Evolutionary conservation across 2,888 invertebrate species (phyloP), one percentile per base, ranked within the genome.

Genomic region (Philonicus albiceps): DNA sequence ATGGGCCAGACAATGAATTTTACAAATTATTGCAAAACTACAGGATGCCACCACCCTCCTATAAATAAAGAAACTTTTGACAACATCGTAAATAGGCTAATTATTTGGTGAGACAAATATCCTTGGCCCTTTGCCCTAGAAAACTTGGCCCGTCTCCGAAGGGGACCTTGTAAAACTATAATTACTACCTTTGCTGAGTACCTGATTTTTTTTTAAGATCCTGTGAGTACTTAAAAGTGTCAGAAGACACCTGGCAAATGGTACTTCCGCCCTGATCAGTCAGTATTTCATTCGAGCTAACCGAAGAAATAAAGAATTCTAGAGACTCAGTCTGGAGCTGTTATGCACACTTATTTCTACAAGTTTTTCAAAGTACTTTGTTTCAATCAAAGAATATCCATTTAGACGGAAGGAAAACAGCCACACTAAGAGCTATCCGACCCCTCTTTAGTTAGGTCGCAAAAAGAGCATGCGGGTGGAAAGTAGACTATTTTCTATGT

Each of bases 31-130:
- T 64, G 64, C 64, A 64, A 53, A 53, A 64, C 64, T 64, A 22
- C 11, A 64, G 11, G 27, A 64, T 19, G 64, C 64, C 7, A 34
- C 11, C 27, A 64, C 64, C 27, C 64, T 8, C 53, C 80, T 49
- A 80, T 80, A 80, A 80, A 80, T 80, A 40, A 80, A 30, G 30
- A 80, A 80, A 53, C 27, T 80, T 80, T 80, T 80, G 80, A 30
- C 49, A 49, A 3, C 30, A 49, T 80, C 31, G 30, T 30, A 80
- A 40, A 53, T 49, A 49, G 49, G 53, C 80, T 53, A 80, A 80
- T 80, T 80, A 80, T 53, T 53, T 80, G 43, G 80, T 53, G 80
- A 49, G 80, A 80, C 53, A 49, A 80, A 80, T 49, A 53, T 43
- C 80, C 80, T 80, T 80, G 80, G 53, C 43, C 80, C 80, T 53